Evolutionary conservation across 2,113 vertebrate genomes (phyloP).

Genomic region (Labeo rohita): DNA sequence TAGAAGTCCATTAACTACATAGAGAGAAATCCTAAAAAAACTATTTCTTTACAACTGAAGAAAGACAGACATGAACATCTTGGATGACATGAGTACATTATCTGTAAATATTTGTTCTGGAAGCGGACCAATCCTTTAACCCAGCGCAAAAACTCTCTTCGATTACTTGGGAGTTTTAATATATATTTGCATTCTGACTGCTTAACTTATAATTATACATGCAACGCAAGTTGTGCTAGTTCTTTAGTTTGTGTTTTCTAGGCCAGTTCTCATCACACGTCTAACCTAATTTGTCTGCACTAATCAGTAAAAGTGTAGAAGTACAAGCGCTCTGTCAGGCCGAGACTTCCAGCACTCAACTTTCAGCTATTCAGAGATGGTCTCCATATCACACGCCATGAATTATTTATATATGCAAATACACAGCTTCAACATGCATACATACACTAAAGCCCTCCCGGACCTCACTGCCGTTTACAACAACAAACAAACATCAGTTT

Average conservation of each 20-base stretch:
- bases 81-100: no score
- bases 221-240: not conserved
- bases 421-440: constrained; percentile 54
- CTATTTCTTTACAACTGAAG: no score
- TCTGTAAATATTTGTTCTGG: no score
- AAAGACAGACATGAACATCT: no score
- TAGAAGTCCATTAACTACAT: no score
- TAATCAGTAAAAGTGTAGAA: constrained; percentile 29
- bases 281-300: constrained; percentile 47
- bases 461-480: not conserved
- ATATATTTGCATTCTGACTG: not conserved
- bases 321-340: constrained; percentile 6
- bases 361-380: constrained; percentile 69
- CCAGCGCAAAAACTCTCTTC: not conserved
- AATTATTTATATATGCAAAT: constrained; percentile 72
- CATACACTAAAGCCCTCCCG: not conserved
- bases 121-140: not conserved
- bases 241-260: not conserved
- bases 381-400: constrained; percentile 73
- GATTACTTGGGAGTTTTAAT: not conserved
- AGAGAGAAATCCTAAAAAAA: no score
- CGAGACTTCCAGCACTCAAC: constrained; percentile 30
- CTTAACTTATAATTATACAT: not conserved
- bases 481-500: not conserved
- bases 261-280: constrained; percentile 19